Evolutionary conservation across 2,113 vertebrate genomes (phyloP), one percentile per base, ranked within the genome.

Genomic region (Pluvianellus socialis): DNA sequence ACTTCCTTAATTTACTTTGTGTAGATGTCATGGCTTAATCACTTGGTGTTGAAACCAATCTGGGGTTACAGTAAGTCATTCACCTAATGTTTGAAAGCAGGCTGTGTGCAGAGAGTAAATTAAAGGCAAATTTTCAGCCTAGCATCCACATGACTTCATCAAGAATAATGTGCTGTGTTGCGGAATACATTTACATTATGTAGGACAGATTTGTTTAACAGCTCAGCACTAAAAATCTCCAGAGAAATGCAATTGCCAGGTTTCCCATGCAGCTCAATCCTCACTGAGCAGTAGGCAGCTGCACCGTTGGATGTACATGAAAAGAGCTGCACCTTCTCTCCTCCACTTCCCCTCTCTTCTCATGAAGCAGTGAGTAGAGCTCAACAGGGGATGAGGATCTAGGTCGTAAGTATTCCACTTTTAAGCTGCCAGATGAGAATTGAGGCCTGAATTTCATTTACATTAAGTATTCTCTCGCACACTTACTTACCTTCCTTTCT

Each of bases 1-100:
- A 97, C 98, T 98, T 98, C 97, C 97, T 86, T 73, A 79, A 97
- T 97, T 95, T 97, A 96, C 96, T 97, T 92, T 92, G 94, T 96
- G 86, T 96, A 75, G 67, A 96, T 94, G 86, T 45, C 73, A 91
- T 8, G 53, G 79, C 40, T 86, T 94, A 90, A 95, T 93, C 92
- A 86, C 87, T 98, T 86, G 45, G 32, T 79, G 95, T 93, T 97
- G 96, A 97, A 97, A 96, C 86, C 73, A 90, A 90, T 85, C 83
- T 75, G 94, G 77, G 96, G 97, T 98, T 98, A 98, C 90, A 77
- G 24, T 71, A 96, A 97, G 96, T 97, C 96, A 97, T 98, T 98
- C 82, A 95, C 94, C 94, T 92, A 73, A 40, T 70, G 88, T 93
- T 92, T 91, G 81, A 95, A 97, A 92, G 87, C 53, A 85, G 71